Evolutionary conservation across 2,797 vertebrate species (phyloP).

Genomic region (Decapterus maruadsi): DNA sequence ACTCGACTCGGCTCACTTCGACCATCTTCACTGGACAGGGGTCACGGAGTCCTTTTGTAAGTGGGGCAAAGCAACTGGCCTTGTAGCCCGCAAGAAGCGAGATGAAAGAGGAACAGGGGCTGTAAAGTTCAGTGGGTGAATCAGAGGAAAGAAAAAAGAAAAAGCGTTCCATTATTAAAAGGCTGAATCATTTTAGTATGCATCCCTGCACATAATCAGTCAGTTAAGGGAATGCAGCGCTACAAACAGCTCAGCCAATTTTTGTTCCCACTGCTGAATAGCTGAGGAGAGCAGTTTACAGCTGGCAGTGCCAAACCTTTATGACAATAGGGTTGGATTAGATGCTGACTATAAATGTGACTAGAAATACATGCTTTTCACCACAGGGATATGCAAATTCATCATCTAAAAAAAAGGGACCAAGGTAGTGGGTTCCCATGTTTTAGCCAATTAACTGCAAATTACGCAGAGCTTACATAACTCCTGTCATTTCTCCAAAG

Average conservation of each 20-base stretch:
- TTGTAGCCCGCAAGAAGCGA: not conserved
- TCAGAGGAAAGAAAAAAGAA: conserved; percentile 7
- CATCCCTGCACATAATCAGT: conserved; percentile 75
- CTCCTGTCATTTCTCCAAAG: not conserved
- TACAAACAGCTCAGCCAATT: conserved; percentile 74
- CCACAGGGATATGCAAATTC: conserved; percentile 1
- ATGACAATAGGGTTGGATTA: conserved; percentile 60
- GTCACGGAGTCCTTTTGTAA: conserved; percentile 17
- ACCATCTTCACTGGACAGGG: conserved; percentile 33
- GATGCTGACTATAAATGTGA: conserved; percentile 42
- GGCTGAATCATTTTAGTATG: conserved; percentile 60
- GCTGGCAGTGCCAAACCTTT: conserved; percentile 55
- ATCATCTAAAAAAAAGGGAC: not conserved
- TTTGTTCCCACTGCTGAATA: conserved; percentile 73
- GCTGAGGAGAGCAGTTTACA: conserved; percentile 77
- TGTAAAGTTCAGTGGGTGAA: conserved; percentile 35
- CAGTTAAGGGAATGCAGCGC: conserved; percentile 64
- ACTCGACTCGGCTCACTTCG: conserved; percentile 23
- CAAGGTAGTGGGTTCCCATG: not conserved
- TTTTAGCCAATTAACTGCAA: not conserved
- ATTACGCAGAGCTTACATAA: not conserved
- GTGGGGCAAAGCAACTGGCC: conserved; percentile 23
- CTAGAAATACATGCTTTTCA: conserved; percentile 44
- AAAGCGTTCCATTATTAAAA: conserved; percentile 55
- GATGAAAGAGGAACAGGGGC: conserved; percentile 12